These are phyloP conservation scores for Drosophila robusta DNA, from an alignment of 2,888 invertebrate species.

Conservation along the genomic window DNA sequence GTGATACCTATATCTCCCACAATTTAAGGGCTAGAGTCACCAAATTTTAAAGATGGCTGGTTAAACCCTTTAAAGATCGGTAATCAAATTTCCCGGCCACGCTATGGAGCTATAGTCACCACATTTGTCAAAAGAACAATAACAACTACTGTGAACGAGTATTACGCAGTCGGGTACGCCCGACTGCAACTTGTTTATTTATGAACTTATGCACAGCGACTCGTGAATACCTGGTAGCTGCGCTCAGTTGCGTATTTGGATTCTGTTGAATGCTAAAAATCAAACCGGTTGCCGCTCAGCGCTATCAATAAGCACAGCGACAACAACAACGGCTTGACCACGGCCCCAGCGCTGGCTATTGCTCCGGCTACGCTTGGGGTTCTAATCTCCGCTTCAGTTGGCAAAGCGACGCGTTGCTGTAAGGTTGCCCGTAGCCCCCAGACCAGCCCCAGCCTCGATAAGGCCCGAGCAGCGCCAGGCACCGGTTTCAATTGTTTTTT, in stretches of 20 bases:
- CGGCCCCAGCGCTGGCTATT: conserved; percentile 13
- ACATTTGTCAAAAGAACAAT: too few relatives aligned
- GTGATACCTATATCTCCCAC: too few relatives aligned
- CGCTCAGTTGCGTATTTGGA: conserved; percentile 42
- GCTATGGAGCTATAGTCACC: too few relatives aligned
- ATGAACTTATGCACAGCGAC: conserved; percentile 7
- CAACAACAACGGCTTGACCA: conserved; percentile 20
- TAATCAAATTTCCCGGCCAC: too few relatives aligned
- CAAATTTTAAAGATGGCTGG: too few relatives aligned
- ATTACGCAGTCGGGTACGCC: too few relatives aligned
- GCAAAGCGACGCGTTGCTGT: conserved; percentile 59
- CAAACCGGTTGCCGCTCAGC: conserved; percentile 44
- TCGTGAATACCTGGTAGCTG: conserved; percentile 15
- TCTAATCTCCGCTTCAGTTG: conserved; percentile 68
- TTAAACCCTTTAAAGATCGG: too few relatives aligned
- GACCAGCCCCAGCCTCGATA: not conserved
- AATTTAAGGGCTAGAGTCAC: too few relatives aligned
- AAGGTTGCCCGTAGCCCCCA: conserved; percentile 42
- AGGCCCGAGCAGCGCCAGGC: conserved; percentile 11
- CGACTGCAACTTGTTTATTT: conserved; percentile 20
- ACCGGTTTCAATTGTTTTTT: conserved; percentile 49
- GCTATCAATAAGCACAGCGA: conserved; percentile 24
- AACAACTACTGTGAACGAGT: too few relatives aligned
- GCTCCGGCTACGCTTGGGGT: conserved; percentile 29
- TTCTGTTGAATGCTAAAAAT: conserved; percentile 30